phyloP scores from a whole-genome alignment of 35 echinoderm and acorn worm species.

The Lytechinus variegatus region DNA sequence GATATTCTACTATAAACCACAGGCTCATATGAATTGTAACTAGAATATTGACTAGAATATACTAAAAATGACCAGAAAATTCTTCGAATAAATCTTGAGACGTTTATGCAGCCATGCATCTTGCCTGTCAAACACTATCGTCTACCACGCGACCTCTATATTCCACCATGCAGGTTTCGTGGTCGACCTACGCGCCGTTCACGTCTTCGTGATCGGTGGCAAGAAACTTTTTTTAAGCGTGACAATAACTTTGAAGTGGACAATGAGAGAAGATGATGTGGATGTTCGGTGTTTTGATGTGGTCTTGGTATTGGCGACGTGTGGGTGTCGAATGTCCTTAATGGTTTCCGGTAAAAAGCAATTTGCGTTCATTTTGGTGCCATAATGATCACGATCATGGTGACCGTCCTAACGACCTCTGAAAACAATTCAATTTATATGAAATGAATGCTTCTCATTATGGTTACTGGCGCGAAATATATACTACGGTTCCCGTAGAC shows the following conservation, averaged over 20 bases:
- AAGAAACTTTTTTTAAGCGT: not conserved
- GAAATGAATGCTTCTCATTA: not conserved
- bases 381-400: not conserved
- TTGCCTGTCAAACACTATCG: not conserved
- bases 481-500: too few species aligned
- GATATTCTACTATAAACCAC: too few species aligned
- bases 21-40: too few species aligned
- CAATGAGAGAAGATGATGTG: not conserved
- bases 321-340: not conserved
- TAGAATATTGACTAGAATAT: too few species aligned
- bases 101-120: too few species aligned
- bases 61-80: too few species aligned
- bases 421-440: not conserved
- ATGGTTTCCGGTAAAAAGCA: not conserved
- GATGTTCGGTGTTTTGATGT: not conserved
- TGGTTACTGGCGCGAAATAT: not conserved
- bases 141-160: not conserved
- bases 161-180: not conserved
- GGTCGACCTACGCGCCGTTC: not conserved
- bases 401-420: not conserved
- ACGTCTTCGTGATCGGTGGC: not conserved
- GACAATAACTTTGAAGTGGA: not conserved
- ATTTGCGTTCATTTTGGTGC: not conserved
- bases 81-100: too few species aligned
- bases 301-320: not conserved